Evolutionary conservation across 2,888 invertebrate genomes (phyloP).

Genomic region (Pammene aurita): DNA sequence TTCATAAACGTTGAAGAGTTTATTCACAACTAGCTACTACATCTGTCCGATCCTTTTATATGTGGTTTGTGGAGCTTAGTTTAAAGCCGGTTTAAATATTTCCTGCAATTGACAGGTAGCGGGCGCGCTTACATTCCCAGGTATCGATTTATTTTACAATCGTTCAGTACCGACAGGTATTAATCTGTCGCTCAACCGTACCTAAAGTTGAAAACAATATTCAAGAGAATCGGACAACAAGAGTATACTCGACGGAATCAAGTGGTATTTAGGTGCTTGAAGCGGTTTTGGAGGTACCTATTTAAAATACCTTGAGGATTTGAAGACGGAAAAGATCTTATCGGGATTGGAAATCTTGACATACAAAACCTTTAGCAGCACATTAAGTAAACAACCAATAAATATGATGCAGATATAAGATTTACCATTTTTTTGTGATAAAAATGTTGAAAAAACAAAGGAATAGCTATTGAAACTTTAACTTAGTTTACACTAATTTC

Average conservation of each 20-base stretch:
- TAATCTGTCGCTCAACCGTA: not conserved
- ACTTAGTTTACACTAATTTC: too few relatives aligned
- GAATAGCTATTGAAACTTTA: too few relatives aligned
- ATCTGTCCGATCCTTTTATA: too few relatives aligned
- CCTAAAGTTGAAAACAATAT: slow-evolving; percentile 4
- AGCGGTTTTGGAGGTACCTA: too few relatives aligned
- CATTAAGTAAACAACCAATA: not conserved
- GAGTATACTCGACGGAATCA: not conserved
- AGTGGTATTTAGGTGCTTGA: not conserved
- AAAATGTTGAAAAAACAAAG: too few relatives aligned
- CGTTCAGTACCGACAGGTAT: not conserved
- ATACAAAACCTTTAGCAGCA: not conserved
- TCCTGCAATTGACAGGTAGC: not conserved
- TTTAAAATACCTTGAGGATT: too few relatives aligned
- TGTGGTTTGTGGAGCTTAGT: not conserved
- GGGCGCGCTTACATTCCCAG: not conserved
- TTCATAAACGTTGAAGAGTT: too few relatives aligned
- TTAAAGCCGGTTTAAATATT: not conserved
- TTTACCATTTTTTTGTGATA: too few relatives aligned
- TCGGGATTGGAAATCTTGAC: not conserved
- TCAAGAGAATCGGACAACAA: not conserved
- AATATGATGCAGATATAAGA: too few relatives aligned
- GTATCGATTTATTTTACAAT: slow-evolving; percentile 2
- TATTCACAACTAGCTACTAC: too few relatives aligned
- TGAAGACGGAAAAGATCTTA: not conserved